Percentiles rank a stretch among this genome's conserved stretches.
phyloP scores from a whole-genome alignment of 64 coral and sea anemone genomes.

The Porites lutea region DNA sequence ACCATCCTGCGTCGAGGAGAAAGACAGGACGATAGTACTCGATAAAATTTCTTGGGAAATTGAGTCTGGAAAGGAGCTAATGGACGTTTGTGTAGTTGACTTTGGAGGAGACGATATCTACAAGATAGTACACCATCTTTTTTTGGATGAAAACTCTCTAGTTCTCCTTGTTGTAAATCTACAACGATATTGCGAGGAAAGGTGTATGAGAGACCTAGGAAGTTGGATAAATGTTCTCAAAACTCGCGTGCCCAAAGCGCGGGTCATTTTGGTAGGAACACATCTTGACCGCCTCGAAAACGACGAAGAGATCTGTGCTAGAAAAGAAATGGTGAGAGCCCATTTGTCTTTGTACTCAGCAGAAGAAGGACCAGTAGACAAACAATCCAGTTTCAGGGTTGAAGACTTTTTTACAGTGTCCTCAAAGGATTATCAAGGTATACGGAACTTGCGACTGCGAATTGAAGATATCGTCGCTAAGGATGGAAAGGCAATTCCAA shows the following conservation, averaged over 20 bases:
- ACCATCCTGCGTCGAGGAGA: slow-evolving; percentile 28
- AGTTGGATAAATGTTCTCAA: slow-evolving; percentile 10
- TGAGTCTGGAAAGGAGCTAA: not conserved
- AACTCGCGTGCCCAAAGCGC: not conserved
- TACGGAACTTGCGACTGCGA: not conserved
- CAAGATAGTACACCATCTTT: not conserved
- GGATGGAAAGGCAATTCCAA: not conserved
- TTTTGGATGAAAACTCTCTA: not conserved
- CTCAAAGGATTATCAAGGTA: not conserved
- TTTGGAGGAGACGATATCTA: slow-evolving; percentile 4
- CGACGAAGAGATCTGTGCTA: not conserved
- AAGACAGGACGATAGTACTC: slow-evolving; percentile 51
- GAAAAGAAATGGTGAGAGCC: not conserved
- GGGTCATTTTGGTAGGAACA: slow-evolving; percentile 14
- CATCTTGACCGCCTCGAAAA: not conserved
- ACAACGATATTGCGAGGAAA: not conserved
- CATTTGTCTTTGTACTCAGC: not conserved
- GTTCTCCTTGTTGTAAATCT: not conserved
- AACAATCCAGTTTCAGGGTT: not conserved
- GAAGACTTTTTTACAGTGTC: not conserved
- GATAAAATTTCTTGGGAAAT: slow-evolving; percentile 50
- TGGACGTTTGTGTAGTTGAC: not conserved
- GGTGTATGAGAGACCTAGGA: not conserved
- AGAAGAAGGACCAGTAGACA: not conserved
- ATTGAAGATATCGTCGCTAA: not conserved